Base-by-base conservation (phyloP, 2,888 invertebrate genomes). In the Eupeodes latifasciatus region DNA sequence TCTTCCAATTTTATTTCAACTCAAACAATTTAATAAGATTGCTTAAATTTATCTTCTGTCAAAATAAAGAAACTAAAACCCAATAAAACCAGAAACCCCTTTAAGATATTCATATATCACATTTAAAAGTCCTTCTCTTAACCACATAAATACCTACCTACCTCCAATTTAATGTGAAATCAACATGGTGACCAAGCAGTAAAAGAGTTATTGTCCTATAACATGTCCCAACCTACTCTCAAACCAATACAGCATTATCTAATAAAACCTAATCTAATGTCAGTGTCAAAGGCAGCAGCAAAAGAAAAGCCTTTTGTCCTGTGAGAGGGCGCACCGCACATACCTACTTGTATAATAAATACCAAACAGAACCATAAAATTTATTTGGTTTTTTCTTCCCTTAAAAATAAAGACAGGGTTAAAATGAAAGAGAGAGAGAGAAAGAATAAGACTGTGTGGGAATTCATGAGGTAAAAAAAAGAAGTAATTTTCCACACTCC, bases 211-310 rank as follows among this genome's bases (percentile, higher is more conserved):
- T 47, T 51, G 27, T 57, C n/a, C 36, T n/a, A 36, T n/a, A 53
- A 51, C 53, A 14, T 10, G 9, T 7, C 16, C 44, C 36, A 47
- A 47, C 57, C 10, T 3, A 69, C 40, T 71, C 40, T 40, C 40
- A 40, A 5, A 9, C 40, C 40, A 55, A 55, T 40, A 57, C 47
- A 72, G 34, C 57, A 72, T 72, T 75, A 59, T 59, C 51, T 74
- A 81, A 81, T 67, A 67, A 81, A 81, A 67, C 67, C 66, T 19
- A 61, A 53, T 67, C 51, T 53, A 61, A 57, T 81, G 74, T 81
- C 75, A 69, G 67, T 75, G 61, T n/a, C 75, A 81, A 16, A 53
- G 74, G 51, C 66, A 74, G 51, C 66, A 74, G 67, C 40, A 5
- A 40, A 40, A 40, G 9, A 9, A 40, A 55, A 66, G 44, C 49